phyloP scores from a whole-genome alignment of 2,888 invertebrate genomes.

The Metallyticus violacea region DNA sequence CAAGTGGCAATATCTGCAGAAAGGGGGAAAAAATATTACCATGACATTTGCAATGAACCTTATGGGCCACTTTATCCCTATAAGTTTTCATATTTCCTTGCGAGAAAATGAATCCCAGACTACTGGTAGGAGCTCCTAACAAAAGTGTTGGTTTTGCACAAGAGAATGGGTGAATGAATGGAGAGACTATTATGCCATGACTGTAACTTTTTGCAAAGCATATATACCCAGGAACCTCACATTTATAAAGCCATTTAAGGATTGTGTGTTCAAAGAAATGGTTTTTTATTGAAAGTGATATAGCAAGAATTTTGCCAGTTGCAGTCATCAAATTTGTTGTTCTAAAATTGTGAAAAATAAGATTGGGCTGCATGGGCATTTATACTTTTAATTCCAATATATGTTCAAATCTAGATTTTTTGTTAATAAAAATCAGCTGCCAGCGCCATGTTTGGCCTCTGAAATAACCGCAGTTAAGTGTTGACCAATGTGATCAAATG shows the following conservation, averaged over 20 bases:
- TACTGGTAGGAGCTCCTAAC: slow-evolving; percentile 33
- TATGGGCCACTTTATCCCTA: slow-evolving; percentile 32
- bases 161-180: slow-evolving; percentile 35
- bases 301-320: slow-evolving; percentile 33
- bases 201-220: slow-evolving; percentile 23
- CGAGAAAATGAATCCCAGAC: slow-evolving; percentile 30
- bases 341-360: neutral
- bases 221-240: neutral
- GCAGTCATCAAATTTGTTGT: neutral
- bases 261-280: neutral
- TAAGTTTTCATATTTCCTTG: slow-evolving; percentile 34
- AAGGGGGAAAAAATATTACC: slow-evolving; percentile 35
- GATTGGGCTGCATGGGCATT: neutral
- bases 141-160: slow-evolving; percentile 29
- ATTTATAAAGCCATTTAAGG: slow-evolving; percentile 2
- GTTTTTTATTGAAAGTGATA: neutral
- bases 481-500: no score
- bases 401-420: neutral
- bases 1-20: slow-evolving; percentile 35
- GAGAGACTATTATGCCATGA: slow-evolving; percentile 30
- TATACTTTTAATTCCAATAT: neutral
- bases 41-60: slow-evolving; percentile 34
- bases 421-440: no score
- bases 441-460: no score
- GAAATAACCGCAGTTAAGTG: no score